phyloP scores from a whole-genome alignment of 2,888 invertebrate species.

The Atherix ibis region DNA sequence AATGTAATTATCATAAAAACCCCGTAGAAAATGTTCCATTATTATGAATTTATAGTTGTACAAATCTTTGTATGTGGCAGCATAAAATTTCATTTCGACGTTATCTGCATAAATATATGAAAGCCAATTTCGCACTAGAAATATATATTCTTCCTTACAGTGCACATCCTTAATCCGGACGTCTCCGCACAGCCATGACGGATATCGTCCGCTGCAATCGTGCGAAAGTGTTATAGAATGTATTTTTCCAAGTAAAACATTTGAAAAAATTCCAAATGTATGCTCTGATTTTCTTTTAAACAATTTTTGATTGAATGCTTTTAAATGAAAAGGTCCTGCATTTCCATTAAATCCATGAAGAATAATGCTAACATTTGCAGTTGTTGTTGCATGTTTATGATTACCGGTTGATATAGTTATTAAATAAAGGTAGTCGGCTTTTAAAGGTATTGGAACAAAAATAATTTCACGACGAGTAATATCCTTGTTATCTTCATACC shows the following conservation, averaged over 20 bases:
- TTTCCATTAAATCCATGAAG: too few species aligned
- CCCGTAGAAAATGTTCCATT: conserved; percentile 3
- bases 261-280: conserved; percentile 5
- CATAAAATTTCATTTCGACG: too few species aligned
- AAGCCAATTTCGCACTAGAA: conserved; percentile 14
- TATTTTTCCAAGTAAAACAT: conserved; percentile 8
- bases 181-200: conserved; percentile 18
- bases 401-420: conserved; percentile 16
- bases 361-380: conserved; percentile 15
- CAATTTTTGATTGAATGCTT: too few species aligned
- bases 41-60: conserved; percentile 5
- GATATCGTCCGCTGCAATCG: conserved; percentile 17
- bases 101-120: conserved; percentile 5
- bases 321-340: background rate
- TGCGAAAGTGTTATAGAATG: conserved; percentile 11
- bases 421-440: conserved; percentile 9
- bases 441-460: background rate
- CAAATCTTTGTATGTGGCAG: conserved; percentile 3
- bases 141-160: conserved; percentile 9
- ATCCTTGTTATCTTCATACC: conserved; percentile 4
- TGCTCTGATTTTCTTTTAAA: conserved; percentile 4
- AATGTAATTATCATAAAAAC: conserved; percentile 2
- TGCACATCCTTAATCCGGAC: conserved; percentile 14
- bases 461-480: background rate
- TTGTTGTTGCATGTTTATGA: conserved; percentile 14